Evolutionary conservation across 2,797 vertebrate genomes (phyloP).

Genomic region (Tapera naevia): DNA sequence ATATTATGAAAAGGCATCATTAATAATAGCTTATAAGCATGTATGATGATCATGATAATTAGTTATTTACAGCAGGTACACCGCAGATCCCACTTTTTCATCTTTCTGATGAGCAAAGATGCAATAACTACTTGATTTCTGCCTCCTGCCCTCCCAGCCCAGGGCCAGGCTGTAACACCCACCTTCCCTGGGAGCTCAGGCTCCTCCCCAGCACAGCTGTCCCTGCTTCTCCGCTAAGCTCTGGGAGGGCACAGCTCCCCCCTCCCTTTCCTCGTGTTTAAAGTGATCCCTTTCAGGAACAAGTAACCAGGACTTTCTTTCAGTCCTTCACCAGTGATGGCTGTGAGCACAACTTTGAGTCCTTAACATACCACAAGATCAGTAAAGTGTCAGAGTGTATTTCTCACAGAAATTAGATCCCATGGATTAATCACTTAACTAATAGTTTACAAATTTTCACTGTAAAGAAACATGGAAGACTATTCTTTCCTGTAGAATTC

Average conservation of each 20-base stretch:
- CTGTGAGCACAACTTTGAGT: not conserved
- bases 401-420: not conserved
- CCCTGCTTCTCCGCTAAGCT: not conserved
- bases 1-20: not conserved
- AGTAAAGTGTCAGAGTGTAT: not conserved
- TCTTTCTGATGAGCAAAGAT: not conserved
- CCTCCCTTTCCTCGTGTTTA: not conserved
- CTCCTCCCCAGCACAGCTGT: not conserved
- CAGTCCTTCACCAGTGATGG: not conserved
- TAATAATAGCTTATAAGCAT: constrained; percentile 21
- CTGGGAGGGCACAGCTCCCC: not conserved
- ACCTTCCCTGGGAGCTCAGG: fast-evolving
- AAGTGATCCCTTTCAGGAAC: not conserved
- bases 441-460: not conserved
- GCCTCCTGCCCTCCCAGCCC: not conserved
- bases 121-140: not conserved
- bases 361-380: not conserved
- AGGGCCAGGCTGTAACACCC: not conserved
- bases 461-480: not conserved
- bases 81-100: constrained; percentile 7
- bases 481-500: not conserved
- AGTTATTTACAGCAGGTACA: not conserved
- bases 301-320: not conserved
- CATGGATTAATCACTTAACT: not conserved
- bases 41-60: constrained; percentile 20